phyloP scores from a whole-genome alignment of 2,797 vertebrate genomes.

The Lagodon rhomboides region DNA sequence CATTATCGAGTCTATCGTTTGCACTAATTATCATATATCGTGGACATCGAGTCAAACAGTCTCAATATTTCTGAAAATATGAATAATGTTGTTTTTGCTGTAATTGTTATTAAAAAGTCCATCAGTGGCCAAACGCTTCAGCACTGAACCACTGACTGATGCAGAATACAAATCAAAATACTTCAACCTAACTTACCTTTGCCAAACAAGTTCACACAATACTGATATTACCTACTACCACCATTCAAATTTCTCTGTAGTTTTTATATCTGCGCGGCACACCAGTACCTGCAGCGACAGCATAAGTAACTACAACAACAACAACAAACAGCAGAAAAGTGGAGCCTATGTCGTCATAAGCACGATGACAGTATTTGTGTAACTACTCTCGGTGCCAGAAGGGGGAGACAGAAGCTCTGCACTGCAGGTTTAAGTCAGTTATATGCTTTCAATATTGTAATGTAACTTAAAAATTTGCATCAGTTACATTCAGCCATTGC shows the following conservation, averaged over 20 bases:
- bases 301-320: no score
- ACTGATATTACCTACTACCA: no score
- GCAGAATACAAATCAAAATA: not conserved
- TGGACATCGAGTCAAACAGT: conserved; percentile 9
- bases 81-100: not conserved
- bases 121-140: conserved; percentile 11
- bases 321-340: not conserved
- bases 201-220: no score
- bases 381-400: not conserved
- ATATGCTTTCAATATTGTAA: not conserved
- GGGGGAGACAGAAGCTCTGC: not conserved
- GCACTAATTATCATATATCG: conserved; percentile 40
- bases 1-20: conserved; percentile 29
- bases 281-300: no score
- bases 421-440: not conserved
- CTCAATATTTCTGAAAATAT: not conserved
- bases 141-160: not conserved
- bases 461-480: not conserved
- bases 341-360: not conserved
- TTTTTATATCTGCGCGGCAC: no score
- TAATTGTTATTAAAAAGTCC: not conserved
- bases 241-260: no score
- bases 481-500: not conserved
- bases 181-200: not conserved
- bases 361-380: not conserved